These are phyloP conservation scores for Monoplex corrugatus DNA, from an alignment of 2,888 invertebrate species.

Conservation along the genomic window DNA sequence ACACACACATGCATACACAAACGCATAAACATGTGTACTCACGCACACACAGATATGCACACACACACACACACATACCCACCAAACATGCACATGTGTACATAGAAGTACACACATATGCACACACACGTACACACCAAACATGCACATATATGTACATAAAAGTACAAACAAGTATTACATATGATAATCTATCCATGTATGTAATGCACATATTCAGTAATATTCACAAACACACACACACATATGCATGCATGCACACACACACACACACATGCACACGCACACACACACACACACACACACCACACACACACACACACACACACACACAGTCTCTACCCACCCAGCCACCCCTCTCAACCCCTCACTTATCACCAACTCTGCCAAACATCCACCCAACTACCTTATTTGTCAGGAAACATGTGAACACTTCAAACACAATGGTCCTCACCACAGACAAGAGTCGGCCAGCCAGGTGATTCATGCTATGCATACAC, in stretches of 20 bases:
- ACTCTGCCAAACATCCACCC: too few species aligned
- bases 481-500: too few species aligned
- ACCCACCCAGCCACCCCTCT: too few species aligned
- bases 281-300: not conserved
- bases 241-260: not conserved
- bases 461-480: too few species aligned
- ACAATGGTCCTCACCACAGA: too few species aligned
- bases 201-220: not conserved
- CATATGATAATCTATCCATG: not conserved
- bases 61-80: not conserved
- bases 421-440: too few species aligned
- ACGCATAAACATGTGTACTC: not conserved
- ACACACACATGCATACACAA: not conserved
- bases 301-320: not conserved
- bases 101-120: constrained; percentile 3
- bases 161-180: not conserved
- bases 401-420: too few species aligned
- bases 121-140: not conserved
- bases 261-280: not conserved
- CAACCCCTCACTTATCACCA: too few species aligned
- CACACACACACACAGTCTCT: too few species aligned
- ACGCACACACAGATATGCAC: not conserved
- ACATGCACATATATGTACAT: not conserved
- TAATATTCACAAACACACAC: not conserved
- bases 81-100: not conserved